A percentile compares a stretch with the other conserved stretches of the same genome.
These are phyloP conservation scores for Drosophila nigromelanica DNA, from an alignment of 1,140 invertebrate genomes.

Conservation along the genomic window DNA sequence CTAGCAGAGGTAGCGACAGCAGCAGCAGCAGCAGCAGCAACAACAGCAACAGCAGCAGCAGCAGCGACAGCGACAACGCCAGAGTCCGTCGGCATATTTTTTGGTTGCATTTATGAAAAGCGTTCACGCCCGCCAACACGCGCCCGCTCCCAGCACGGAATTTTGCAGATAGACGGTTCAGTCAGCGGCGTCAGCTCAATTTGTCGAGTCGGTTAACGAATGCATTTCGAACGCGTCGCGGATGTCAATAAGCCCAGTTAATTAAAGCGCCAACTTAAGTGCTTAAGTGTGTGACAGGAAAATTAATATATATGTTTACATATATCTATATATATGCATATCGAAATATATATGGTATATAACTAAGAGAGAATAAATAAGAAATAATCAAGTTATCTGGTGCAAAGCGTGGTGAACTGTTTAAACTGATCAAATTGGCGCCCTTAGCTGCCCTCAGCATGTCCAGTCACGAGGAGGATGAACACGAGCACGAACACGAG, in stretches of 20 bases:
- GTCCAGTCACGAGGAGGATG: conserved; percentile 84
- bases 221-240: conserved; percentile 26
- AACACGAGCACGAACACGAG: conserved; percentile 73
- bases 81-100: conserved; percentile 72
- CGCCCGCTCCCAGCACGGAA: conserved; percentile 64
- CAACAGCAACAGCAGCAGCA: conserved; percentile 9
- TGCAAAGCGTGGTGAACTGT: not conserved
- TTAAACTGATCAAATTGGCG: conserved; percentile 59
- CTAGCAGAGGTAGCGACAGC: not conserved
- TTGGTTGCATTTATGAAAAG: conserved; percentile 76
- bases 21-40: not conserved
- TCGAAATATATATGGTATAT: conserved; percentile 9
- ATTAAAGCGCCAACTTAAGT: conserved; percentile 24
- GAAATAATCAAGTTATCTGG: conserved; percentile 7
- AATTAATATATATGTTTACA: not conserved
- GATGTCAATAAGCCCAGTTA: conserved; percentile 30
- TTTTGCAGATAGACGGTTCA: conserved; percentile 32
- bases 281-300: conserved; percentile 10
- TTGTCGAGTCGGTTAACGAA: conserved; percentile 50
- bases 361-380: conserved; percentile 19
- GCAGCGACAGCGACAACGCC: conserved; percentile 26
- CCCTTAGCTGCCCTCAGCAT: conserved; percentile 65
- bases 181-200: conserved; percentile 47
- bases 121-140: conserved; percentile 75
- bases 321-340: conserved; percentile 18